phyloP scores from a whole-genome alignment of 1,140 invertebrate genomes.

The Neodiprion lecontei region DNA sequence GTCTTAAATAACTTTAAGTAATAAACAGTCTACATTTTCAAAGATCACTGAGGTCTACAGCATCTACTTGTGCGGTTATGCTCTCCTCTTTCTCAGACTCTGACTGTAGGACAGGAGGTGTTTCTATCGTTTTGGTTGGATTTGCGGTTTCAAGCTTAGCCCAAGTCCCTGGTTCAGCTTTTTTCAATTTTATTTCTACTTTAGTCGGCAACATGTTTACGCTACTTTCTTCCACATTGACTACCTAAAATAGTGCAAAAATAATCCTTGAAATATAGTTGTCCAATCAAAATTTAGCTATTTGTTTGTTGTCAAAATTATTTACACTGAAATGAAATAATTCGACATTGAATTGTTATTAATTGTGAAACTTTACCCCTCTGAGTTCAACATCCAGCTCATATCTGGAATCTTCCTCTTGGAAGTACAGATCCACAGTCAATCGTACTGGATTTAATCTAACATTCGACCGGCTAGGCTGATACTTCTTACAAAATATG shows the following conservation, averaged over 20 bases:
- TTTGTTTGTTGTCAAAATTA: neutral
- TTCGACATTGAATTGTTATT: slow-evolving; percentile 14
- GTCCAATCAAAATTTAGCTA: slow-evolving; percentile 1
- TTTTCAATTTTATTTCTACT: slow-evolving; percentile 93
- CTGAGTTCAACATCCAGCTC: slow-evolving; percentile 81
- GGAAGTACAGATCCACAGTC: slow-evolving; percentile 79
- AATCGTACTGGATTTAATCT: slow-evolving; percentile 87
- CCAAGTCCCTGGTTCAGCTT: slow-evolving; percentile 87
- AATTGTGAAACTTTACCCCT: slow-evolving; percentile 72
- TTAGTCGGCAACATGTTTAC: slow-evolving; percentile 90
- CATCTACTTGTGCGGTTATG: slow-evolving; percentile 54
- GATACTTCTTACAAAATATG: slow-evolving; percentile 90
- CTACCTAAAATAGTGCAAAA: slow-evolving; percentile 65
- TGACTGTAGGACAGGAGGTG: slow-evolving; percentile 13
- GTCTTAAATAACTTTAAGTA: too few species aligned
- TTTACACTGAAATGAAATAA: slow-evolving; percentile 15
- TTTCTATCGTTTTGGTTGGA: slow-evolving; percentile 13
- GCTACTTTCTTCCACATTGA: slow-evolving; percentile 73
- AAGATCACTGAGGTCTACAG: slow-evolving; percentile 58
- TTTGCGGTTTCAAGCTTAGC: slow-evolving; percentile 72
- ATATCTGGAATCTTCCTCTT: slow-evolving; percentile 79
- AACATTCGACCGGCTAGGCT: slow-evolving; percentile 76
- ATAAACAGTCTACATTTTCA: slow-evolving; percentile 50
- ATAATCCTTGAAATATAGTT: slow-evolving; percentile 8
- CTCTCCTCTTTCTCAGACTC: slow-evolving; percentile 43